A percentile compares a stretch with the other conserved stretches of the same genome.
Conservation (phyloP, 2,888 invertebrate genomes). For the Drosophila engyochracea region DNA sequence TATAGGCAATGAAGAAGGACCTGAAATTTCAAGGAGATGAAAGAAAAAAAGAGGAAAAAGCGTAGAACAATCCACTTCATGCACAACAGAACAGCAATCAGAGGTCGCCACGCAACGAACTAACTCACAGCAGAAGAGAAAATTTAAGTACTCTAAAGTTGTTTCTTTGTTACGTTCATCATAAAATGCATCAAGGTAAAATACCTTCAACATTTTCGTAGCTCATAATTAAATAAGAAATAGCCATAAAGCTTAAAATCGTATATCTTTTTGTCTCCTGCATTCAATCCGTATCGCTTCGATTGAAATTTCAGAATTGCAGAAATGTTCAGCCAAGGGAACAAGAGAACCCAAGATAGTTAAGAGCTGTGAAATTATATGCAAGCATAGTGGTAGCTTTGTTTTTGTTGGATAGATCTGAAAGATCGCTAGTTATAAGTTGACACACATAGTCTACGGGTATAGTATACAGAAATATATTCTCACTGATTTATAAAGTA, state of each 20-base stretch:
- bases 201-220: not conserved
- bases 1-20: constrained; percentile 60
- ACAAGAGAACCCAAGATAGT: not conserved
- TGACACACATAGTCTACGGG: not conserved
- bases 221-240: constrained; percentile 10
- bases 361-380: not conserved
- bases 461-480: no score
- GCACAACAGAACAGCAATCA: constrained; percentile 53
- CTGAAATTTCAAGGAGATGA: constrained; percentile 10
- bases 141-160: not conserved
- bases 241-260: not conserved
- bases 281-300: not conserved
- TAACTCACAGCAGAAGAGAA: constrained; percentile 24
- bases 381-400: not conserved
- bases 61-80: constrained; percentile 56
- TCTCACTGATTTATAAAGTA: not conserved
- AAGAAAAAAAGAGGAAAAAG: not conserved
- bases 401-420: not conserved
- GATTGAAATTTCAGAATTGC: not conserved
- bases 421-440: not conserved
- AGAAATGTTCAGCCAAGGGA: not conserved
- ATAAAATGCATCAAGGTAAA: not conserved
- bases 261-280: no score
- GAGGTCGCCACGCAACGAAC: constrained; percentile 24
- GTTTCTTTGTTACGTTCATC: not conserved